Percentiles rank a stretch among this genome's conserved stretches.
Evolutionary conservation across 2,888 invertebrate species (phyloP).

Genomic region (Sarcophaga carnaria): DNA sequence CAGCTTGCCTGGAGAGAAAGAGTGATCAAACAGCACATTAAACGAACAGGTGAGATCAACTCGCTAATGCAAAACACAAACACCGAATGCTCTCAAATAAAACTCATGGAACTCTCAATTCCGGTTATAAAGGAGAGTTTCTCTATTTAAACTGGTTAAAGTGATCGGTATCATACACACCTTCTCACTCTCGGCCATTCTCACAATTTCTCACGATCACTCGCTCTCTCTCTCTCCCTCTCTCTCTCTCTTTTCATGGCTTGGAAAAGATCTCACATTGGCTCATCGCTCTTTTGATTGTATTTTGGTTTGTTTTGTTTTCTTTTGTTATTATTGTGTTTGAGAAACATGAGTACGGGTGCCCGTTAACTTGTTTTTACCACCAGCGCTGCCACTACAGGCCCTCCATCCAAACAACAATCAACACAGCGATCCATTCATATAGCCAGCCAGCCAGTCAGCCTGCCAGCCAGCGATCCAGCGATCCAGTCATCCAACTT

Average conservation of each 20-base stretch:
- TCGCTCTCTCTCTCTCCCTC: not conserved
- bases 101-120: conserved; percentile 25
- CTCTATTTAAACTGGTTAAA: conserved; percentile 62
- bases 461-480: not conserved
- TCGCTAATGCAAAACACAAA: conserved; percentile 21
- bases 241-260: conserved; percentile 1
- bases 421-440: conserved; percentile 23
- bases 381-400: conserved; percentile 20
- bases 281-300: no score
- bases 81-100: not conserved
- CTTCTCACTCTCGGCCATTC: conserved; percentile 2
- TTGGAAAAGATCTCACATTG: not conserved
- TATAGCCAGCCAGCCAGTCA: not conserved
- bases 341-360: conserved; percentile 41
- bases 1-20: conserved; percentile 46
- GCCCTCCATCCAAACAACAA: not conserved
- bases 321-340: conserved; percentile 23
- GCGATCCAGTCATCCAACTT: conserved; percentile 39
- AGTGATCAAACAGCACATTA: not conserved
- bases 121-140: conserved; percentile 50
- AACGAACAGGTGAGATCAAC: conserved; percentile 55
- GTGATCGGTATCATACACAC: not conserved
- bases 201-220: conserved; percentile 9
- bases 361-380: conserved; percentile 53
- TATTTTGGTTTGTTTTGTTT: conserved; percentile 14